These are phyloP conservation scores for Leucophenga varia DNA, from an alignment of 1,140 invertebrate species.

Conservation along the genomic window DNA sequence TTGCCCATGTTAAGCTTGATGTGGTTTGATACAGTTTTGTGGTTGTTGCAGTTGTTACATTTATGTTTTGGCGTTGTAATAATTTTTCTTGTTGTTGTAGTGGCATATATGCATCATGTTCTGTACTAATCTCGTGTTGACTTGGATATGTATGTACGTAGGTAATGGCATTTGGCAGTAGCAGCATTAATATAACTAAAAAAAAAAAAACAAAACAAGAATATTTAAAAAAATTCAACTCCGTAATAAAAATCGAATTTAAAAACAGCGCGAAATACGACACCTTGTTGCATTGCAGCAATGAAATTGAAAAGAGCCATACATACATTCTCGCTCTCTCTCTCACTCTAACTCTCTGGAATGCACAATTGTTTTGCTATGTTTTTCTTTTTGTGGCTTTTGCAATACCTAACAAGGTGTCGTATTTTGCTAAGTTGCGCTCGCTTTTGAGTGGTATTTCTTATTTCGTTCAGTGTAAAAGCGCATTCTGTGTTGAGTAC, in stretches of 20 bases:
- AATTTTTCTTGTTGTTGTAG: too few relatives aligned
- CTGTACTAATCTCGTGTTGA: constrained; percentile 25
- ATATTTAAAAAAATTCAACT: too few relatives aligned
- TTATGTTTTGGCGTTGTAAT: constrained; percentile 7
- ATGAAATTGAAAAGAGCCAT: not conserved
- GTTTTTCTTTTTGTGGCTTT: not conserved
- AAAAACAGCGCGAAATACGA: too few relatives aligned
- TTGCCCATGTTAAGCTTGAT: constrained; percentile 31
- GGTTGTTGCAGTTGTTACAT: constrained; percentile 22
- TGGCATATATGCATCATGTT: too few relatives aligned
- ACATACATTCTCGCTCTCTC: too few relatives aligned
- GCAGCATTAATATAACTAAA: too few relatives aligned
- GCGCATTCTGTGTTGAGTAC: too few relatives aligned
- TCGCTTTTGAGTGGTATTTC: too few relatives aligned
- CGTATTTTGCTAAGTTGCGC: too few relatives aligned
- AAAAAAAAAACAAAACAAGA: constrained; percentile 11
- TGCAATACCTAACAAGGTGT: not conserved
- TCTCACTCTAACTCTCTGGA: constrained; percentile 1
- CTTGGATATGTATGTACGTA: constrained; percentile 49
- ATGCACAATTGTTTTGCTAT: not conserved
- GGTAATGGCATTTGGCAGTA: constrained; percentile 24
- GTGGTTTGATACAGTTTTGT: constrained; percentile 46
- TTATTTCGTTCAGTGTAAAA: too few relatives aligned
- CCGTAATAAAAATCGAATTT: too few relatives aligned
- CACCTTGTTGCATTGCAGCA: not conserved